Evolutionary conservation across 2,797 vertebrate genomes (phyloP).

Genomic region (Poeciliopsis turneri): DNA sequence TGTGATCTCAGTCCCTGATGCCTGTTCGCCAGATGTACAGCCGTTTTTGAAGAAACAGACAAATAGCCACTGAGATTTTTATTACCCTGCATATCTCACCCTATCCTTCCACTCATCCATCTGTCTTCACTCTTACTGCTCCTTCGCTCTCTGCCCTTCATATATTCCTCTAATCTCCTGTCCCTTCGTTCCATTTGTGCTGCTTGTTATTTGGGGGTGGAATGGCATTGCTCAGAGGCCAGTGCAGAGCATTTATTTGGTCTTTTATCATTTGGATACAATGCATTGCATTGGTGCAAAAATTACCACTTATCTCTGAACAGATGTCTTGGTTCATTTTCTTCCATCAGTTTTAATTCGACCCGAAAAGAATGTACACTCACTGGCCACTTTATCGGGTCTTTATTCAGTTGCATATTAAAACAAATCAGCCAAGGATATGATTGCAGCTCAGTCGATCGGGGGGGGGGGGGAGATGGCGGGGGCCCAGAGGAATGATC

Average conservation of each 20-base stretch:
- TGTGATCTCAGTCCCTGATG: constrained; percentile 61
- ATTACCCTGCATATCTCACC: constrained; percentile 50
- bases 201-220: neutral
- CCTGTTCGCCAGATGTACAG: constrained; percentile 58
- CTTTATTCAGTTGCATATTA: neutral
- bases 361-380: neutral
- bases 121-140: constrained; percentile 11
- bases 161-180: neutral
- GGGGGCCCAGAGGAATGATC: too few species aligned
- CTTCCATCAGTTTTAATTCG: neutral
- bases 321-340: neutral
- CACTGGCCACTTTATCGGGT: neutral
- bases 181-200: neutral
- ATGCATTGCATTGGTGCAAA: neutral
- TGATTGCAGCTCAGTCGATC: neutral
- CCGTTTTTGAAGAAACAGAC: constrained; percentile 67
- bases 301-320: neutral
- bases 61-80: constrained; percentile 79
- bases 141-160: constrained; percentile 8
- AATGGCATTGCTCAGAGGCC: neutral
- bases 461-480: too few species aligned
- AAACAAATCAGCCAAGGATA: neutral
- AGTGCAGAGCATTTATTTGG: neutral
- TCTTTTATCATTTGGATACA: neutral
- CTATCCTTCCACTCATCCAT: constrained; percentile 39